phyloP scores from a whole-genome alignment of 2,888 invertebrate genomes.

The Danaus chrysippus region DNA sequence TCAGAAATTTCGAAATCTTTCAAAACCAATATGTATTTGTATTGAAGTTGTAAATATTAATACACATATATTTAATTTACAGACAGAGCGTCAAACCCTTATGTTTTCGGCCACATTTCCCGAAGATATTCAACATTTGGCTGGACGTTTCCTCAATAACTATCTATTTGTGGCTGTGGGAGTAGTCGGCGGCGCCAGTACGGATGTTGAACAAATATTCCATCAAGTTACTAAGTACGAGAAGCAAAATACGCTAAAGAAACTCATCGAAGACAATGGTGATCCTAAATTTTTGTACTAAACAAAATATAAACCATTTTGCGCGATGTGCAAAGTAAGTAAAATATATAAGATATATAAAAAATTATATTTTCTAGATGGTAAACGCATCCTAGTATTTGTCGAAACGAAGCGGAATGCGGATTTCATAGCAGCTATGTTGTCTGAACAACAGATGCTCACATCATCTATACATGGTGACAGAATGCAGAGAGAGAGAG shows the following conservation, averaged over 20 bases:
- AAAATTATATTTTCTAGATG: constrained; percentile 40
- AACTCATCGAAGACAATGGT: constrained; percentile 81
- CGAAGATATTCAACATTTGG: constrained; percentile 95
- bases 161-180: constrained; percentile 96
- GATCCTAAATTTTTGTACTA: constrained; percentile 32
- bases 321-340: neutral
- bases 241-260: constrained; percentile 86
- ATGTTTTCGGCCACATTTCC: constrained; percentile 99
- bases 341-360: neutral
- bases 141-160: constrained; percentile 85
- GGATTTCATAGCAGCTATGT: constrained; percentile 91
- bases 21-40: too few species aligned
- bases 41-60: too few species aligned
- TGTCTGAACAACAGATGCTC: constrained; percentile 88
- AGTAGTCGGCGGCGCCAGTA: constrained; percentile 94
- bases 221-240: constrained; percentile 83
- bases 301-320: neutral
- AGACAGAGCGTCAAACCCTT: constrained; percentile 93
- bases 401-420: constrained; percentile 94
- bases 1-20: too few species aligned
- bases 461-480: constrained; percentile 99
- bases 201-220: constrained; percentile 92
- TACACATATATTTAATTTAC: constrained; percentile 14
- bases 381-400: constrained; percentile 87
- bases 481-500: constrained; percentile 95